These are phyloP conservation scores for Calephelis virginiensis DNA, from an alignment of 1,140 invertebrate genomes.

Conservation along the genomic window DNA sequence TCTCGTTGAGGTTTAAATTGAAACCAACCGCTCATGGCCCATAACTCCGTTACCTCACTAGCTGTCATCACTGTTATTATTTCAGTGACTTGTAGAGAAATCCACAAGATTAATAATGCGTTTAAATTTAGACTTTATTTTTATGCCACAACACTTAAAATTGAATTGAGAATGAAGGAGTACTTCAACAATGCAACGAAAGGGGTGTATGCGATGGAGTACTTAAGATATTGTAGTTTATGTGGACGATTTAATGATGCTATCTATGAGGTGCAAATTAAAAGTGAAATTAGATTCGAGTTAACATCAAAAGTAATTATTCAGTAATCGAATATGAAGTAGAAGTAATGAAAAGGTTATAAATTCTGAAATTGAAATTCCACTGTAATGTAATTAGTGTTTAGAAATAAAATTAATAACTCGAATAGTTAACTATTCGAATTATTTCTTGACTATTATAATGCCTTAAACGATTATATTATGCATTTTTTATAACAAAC, in stretches of 20 bases:
- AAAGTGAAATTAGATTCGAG: conserved; percentile 17
- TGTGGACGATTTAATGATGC: conserved; percentile 31
- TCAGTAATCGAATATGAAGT: neutral
- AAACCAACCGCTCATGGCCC: conserved; percentile 48
- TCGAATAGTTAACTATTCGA: neutral
- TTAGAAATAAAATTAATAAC: too few relatives aligned
- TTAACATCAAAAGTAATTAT: neutral
- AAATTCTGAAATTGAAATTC: neutral
- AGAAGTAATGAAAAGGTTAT: neutral
- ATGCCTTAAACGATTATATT: too few relatives aligned
- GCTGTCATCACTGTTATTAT: conserved; percentile 54
- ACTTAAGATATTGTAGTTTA: conserved; percentile 38
- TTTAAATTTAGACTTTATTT: conserved; percentile 13
- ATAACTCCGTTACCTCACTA: conserved; percentile 51
- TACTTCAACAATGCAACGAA: conserved; percentile 19
- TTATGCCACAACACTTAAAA: conserved; percentile 1
- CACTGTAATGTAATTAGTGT: neutral
- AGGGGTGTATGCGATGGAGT: conserved; percentile 31
- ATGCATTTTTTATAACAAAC: too few relatives aligned
- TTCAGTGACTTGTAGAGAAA: conserved; percentile 27
- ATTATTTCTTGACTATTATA: neutral
- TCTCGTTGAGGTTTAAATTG: conserved; percentile 54
- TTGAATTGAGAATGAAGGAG: neutral
- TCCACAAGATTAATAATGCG: conserved; percentile 20
- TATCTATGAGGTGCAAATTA: conserved; percentile 22